A percentile compares a stretch with the other conserved stretches of the same genome.
Conservation (phyloP, 1,140 invertebrate genomes). For the Sweltsa coloradensis region DNA sequence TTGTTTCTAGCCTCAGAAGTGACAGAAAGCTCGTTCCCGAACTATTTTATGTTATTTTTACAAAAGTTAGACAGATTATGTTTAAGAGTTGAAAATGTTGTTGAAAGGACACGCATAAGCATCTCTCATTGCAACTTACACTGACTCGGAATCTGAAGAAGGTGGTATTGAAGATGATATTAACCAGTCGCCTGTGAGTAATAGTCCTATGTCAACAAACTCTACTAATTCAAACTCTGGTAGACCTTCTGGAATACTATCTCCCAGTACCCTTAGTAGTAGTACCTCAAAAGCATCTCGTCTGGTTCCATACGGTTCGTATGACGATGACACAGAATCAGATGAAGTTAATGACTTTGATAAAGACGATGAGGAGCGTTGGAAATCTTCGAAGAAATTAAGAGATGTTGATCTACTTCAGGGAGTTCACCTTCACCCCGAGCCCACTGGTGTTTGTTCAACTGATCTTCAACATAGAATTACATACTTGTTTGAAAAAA, state of each 20-base stretch:
- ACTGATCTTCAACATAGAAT: slow-evolving; percentile 74
- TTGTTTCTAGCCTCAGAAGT: too few relatives aligned
- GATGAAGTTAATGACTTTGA: slow-evolving; percentile 50
- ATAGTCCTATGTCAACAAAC: slow-evolving; percentile 4
- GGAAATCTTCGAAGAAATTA: slow-evolving; percentile 9
- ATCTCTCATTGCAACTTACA: slow-evolving; percentile 69
- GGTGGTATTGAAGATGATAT: slow-evolving; percentile 36
- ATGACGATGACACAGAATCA: slow-evolving; percentile 67
- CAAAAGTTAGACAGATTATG: too few relatives aligned
- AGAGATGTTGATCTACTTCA: slow-evolving; percentile 33
- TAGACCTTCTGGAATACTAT: background rate
- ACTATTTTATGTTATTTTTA: too few relatives aligned
- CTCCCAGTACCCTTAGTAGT: background rate
- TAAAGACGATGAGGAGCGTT: slow-evolving; percentile 16
- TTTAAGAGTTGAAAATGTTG: too few relatives aligned
- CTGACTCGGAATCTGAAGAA: slow-evolving; percentile 71
- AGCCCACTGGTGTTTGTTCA: slow-evolving; percentile 71
- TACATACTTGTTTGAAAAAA: slow-evolving; percentile 57
- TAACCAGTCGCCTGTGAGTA: slow-evolving; percentile 23
- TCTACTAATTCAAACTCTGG: slow-evolving; percentile 2
- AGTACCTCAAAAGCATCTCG: slow-evolving; percentile 31
- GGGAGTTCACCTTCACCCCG: slow-evolving; percentile 65
- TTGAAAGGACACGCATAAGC: too few relatives aligned
- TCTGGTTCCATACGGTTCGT: slow-evolving; percentile 64
- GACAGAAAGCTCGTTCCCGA: too few relatives aligned